A percentile compares a stretch with the other conserved stretches of the same genome.
These are phyloP conservation scores for Priocnemis perturbator DNA, from an alignment of 2,888 invertebrate genomes.

Conservation along the genomic window DNA sequence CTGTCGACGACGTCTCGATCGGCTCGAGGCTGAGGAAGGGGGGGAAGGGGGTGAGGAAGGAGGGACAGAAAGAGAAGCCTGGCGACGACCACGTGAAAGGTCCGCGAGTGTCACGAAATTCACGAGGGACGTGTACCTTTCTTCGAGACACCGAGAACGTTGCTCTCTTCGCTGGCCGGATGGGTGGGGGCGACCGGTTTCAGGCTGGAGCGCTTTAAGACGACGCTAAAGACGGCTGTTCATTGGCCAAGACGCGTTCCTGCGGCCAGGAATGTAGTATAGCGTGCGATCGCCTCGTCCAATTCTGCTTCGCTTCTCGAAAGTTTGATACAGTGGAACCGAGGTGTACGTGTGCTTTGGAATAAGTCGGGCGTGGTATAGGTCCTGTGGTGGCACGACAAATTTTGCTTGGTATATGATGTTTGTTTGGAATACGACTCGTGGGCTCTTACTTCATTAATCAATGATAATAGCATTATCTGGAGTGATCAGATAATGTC, in stretches of 20 bases:
- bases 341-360: no score
- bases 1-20: no score
- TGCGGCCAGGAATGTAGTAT: constrained; percentile 27
- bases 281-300: neutral
- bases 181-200: constrained; percentile 53
- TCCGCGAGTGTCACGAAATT: constrained; percentile 41
- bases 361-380: no score
- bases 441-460: no score
- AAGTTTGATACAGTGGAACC: no score
- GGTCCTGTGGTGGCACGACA: no score
- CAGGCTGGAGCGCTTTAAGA: constrained; percentile 25
- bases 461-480: no score
- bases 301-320: no score
- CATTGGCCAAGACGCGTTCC: constrained; percentile 37
- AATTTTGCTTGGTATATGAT: no score
- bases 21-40: neutral
- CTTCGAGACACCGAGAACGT: constrained; percentile 27
- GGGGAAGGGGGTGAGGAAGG: neutral
- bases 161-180: constrained; percentile 33
- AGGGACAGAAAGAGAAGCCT: neutral
- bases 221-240: constrained; percentile 19
- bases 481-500: no score
- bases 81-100: constrained; percentile 36
- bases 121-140: constrained; percentile 32
- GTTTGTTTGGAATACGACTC: no score